These are phyloP conservation scores for Ciconia maguari DNA, from an alignment of 2,113 vertebrate genomes.

Conservation along the genomic window DNA sequence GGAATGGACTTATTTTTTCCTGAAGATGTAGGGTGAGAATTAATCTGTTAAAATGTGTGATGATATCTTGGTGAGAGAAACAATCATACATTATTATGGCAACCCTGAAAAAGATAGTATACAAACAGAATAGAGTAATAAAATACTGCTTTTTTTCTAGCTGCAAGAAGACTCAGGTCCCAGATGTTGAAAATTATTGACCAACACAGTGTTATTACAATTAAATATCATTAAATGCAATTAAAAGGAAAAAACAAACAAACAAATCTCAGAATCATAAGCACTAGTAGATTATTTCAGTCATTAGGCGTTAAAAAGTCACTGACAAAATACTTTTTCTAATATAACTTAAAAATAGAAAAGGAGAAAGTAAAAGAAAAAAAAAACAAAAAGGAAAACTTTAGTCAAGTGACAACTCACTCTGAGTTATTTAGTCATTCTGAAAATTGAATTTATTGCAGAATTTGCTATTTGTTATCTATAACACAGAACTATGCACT, in stretches of 20 bases:
- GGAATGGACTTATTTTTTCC: background rate
- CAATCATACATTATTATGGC: background rate
- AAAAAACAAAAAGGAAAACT: background rate
- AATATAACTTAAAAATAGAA: background rate
- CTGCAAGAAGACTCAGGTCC: background rate
- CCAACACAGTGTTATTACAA: background rate
- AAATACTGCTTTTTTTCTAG: background rate
- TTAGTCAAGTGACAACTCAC: background rate
- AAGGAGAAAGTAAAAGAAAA: background rate
- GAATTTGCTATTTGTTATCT: background rate
- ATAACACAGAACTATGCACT: background rate
- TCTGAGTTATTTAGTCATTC: background rate
- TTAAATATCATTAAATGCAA: background rate
- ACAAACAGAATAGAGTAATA: background rate
- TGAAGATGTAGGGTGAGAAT: background rate
- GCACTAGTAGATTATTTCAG: background rate
- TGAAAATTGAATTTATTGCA: background rate
- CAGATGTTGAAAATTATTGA: background rate
- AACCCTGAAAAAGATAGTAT: background rate
- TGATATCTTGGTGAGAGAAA: background rate
- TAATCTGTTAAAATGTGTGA: background rate
- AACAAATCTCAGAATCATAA: background rate
- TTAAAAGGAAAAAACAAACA: background rate
- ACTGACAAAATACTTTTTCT: background rate
- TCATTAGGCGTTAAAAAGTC: background rate